Evolutionary conservation across 2,888 invertebrate species (phyloP), one percentile per base, ranked within the genome.

Genomic region (Capitulum mitella): DNA sequence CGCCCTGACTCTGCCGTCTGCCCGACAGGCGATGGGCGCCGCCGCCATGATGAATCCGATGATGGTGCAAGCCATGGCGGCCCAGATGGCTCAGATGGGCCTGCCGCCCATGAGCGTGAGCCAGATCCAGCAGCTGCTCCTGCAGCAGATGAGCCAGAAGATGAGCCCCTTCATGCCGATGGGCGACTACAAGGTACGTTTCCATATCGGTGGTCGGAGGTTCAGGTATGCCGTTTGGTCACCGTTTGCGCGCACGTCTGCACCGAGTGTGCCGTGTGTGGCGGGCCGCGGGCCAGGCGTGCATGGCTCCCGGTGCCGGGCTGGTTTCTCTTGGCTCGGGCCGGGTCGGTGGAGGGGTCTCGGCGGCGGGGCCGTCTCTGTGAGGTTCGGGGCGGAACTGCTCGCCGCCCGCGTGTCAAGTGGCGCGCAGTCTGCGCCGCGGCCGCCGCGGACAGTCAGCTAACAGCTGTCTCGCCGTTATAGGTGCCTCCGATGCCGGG

Each of bases 1-100:
- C 46, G 46, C 46, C 46, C 46, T 46, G 12, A 48, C 48, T 14
- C 16, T 48, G 12, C 48, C 16, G 48, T 48, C 16, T 48, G 48
- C 48, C n/a, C n/a, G 58, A 40, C 75, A 75, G 75, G 77, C 82
- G 51, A 81, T 82, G 81, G 80, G 79, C 22, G 78, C 76, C 12
- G 78, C 80, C 14, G 58, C 81, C 74, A 82, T 87, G 80, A 81
- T 85, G 78, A 83, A 82, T 78, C 86, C 87, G 79, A 82, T 87
- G 76, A 83, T 87, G 79, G 85, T 84, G 8, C 75, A 75, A n/a
- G 46, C 75, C 29, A 75, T 46, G 75, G 75, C 75, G 12, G 75
- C 43, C 1, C 75, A 75, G 75, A n/a, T 75, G 75, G 75, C 75
- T 1, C 43, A 75, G 75, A 75, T 75, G 75, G 75, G 75, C n/a